Evolutionary conservation across 2,797 vertebrate genomes (phyloP), one percentile per base, ranked within the genome.

Genomic region (Nasua narica): DNA sequence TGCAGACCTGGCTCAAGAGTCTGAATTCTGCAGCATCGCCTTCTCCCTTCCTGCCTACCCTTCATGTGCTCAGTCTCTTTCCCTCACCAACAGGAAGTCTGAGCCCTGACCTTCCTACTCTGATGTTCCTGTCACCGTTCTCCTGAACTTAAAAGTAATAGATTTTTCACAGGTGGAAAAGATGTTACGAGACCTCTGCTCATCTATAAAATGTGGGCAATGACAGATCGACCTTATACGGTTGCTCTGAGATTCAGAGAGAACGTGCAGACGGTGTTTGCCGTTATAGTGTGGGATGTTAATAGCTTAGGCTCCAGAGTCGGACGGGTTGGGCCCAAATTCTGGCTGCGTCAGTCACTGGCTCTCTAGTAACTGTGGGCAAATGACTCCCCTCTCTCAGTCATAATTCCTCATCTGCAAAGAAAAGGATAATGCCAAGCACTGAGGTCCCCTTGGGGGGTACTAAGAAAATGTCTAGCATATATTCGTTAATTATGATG

Each of bases 211-310:
- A 48, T 9, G 56, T 52, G 62, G 40, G 72, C 58, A 12, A 56
- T 1, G 23, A 27, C 0, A 16, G 46, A 10, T n/a, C 9, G 0
- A 32, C 82, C 87, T 48, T 43, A 3, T 6, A 1, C 0, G n/a
- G 72, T 4, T 40, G 81, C 81, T 29, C 37, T 67, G 74, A 56
- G 56, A 43, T 14, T 79, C 56, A 0, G 32, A 32, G 74, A 83
- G 70, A 58, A 60, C 0, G 10, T 1, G 37, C 14, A 23, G 48
- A 48, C 58, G 32, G 48, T 8, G 14, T 43, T 29, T 29, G 87
- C 13, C n/a, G 1, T 50, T 40, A 1, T 18, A 32, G 14, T 0
- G n/a, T 2, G 2, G 77, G 67, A 40, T 18, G 16, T 14, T 76
- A 16, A 87, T 35, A 16, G 83, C 48, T 11, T 4, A 43, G 46